Conservation (phyloP, 2,888 invertebrate species). For the Agrilus mali region DNA sequence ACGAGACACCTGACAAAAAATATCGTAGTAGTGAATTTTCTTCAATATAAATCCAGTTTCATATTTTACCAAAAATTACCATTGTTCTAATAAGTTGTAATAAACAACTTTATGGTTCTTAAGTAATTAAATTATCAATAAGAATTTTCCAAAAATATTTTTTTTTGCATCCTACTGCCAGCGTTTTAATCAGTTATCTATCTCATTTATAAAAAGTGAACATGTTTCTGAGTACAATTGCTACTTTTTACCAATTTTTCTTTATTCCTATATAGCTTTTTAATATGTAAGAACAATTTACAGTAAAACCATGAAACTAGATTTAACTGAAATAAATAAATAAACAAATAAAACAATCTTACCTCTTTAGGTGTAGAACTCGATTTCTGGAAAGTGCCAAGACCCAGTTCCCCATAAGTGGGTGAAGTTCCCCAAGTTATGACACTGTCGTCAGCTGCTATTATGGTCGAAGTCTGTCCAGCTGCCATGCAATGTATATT, state of each 20-base stretch:
- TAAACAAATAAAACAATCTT: slow-evolving; percentile 5
- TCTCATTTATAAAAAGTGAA: too few species aligned
- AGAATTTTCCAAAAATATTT: too few species aligned
- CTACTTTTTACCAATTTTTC: not conserved
- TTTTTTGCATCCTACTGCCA: too few species aligned
- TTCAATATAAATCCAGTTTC: too few species aligned
- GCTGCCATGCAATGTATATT: slow-evolving; percentile 74
- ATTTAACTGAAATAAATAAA: not conserved
- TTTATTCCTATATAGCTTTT: too few species aligned
- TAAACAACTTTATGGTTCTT: too few species aligned
- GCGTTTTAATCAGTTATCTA: too few species aligned
- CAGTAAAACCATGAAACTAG: not conserved
- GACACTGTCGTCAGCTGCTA: slow-evolving; percentile 81
- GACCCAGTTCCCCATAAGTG: slow-evolving; percentile 85
- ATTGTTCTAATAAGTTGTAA: too few species aligned
- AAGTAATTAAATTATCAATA: too few species aligned
- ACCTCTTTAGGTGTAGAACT: slow-evolving; percentile 83
- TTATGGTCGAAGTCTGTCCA: slow-evolving; percentile 70
- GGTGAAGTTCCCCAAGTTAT: slow-evolving; percentile 93
- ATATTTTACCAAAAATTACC: too few species aligned
- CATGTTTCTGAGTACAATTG: not conserved
- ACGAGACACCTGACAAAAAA: slow-evolving; percentile 35
- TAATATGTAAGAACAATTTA: not conserved
- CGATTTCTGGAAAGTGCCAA: slow-evolving; percentile 80
- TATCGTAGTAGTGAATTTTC: too few species aligned